Conservation (phyloP, 2,888 invertebrate genomes). For the Coenonympha arcania region DNA sequence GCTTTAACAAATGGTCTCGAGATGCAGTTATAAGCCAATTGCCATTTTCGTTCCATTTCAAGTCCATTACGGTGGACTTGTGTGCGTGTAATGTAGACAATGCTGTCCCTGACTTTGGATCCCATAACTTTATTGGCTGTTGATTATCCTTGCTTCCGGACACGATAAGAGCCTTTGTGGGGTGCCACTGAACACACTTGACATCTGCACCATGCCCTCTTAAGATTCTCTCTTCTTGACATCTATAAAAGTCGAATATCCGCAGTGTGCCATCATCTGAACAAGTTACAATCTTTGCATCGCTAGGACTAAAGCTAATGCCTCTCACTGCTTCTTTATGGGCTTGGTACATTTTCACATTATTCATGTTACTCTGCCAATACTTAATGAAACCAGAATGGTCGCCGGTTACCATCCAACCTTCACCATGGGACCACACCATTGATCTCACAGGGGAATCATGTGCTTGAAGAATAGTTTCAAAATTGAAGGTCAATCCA, state of each 20-base stretch:
- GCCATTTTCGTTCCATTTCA: conserved; percentile 99
- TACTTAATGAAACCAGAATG: conserved; percentile 99
- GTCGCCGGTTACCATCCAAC: conserved; percentile 99
- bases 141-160: conserved; percentile 99
- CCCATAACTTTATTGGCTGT: conserved; percentile 99
- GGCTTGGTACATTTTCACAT: conserved; percentile 99
- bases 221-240: conserved; percentile 95
- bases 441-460: conserved; percentile 99
- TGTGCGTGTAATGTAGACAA: conserved; percentile 98
- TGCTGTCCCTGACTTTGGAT: conserved; percentile 96
- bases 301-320: conserved; percentile 99
- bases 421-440: conserved; percentile 99
- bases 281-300: conserved; percentile 98
- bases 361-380: conserved; percentile 99
- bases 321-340: conserved; percentile 99
- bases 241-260: conserved; percentile 98
- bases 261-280: conserved; percentile 99
- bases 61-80: conserved; percentile 99
- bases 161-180: conserved; percentile 95
- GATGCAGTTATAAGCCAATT: conserved; percentile 99
- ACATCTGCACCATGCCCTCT: conserved; percentile 98
- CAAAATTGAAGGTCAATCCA: conserved; percentile 99
- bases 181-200: conserved; percentile 99
- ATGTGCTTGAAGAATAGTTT: conserved; percentile 99
- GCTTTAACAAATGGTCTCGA: conserved; percentile 95